A percentile compares a stretch with the other conserved stretches of the same genome.
Evolutionary conservation across 2,797 vertebrate genomes (phyloP).

Genomic region (Cheirogaleus major): DNA sequence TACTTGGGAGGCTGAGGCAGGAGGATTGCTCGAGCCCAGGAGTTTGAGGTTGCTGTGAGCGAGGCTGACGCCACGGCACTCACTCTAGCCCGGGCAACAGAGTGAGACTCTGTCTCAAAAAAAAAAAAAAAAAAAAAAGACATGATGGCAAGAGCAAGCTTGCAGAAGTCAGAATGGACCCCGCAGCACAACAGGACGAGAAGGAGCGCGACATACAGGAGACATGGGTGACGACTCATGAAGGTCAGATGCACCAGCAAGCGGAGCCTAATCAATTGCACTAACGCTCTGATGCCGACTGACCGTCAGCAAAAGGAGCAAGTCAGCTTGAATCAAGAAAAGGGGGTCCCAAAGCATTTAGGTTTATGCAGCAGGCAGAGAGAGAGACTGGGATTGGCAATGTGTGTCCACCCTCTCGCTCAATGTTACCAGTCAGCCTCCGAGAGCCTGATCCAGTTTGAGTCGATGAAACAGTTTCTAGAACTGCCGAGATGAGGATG

Average conservation of each 20-base stretch:
- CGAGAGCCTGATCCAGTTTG: neutral
- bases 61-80: too few species aligned
- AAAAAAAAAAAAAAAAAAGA: too few species aligned
- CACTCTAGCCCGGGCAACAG: too few species aligned
- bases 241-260: neutral
- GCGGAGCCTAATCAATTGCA: too few species aligned
- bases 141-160: neutral
- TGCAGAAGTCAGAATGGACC: neutral
- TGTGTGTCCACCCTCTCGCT: neutral
- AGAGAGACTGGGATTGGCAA: neutral
- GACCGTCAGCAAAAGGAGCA: neutral
- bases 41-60: too few species aligned
- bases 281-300: neutral
- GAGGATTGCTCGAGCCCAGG: too few species aligned
- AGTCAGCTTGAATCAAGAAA: neutral
- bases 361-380: neutral
- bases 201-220: neutral
- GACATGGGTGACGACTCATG: neutral
- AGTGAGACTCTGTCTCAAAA: too few species aligned
- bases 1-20: too few species aligned
- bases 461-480: neutral
- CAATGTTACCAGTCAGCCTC: neutral
- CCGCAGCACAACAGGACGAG: neutral
- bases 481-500: neutral
- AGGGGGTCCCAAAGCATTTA: neutral